These are phyloP conservation scores for Gila orcuttii DNA, from an alignment of 2,113 vertebrate species.

Conservation along the genomic window DNA sequence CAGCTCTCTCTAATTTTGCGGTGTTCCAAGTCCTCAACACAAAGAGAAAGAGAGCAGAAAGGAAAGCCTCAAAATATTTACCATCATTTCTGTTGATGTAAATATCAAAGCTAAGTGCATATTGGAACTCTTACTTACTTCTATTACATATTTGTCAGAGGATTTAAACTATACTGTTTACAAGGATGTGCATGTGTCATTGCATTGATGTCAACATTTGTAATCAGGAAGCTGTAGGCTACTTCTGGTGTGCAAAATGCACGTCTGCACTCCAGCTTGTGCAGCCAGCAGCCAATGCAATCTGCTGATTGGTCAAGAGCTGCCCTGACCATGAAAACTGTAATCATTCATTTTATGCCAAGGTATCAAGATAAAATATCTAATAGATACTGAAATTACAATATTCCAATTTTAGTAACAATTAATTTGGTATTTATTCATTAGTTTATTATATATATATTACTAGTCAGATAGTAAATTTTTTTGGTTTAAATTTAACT, in stretches of 20 bases:
- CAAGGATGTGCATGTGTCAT: background rate
- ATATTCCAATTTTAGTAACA: no score
- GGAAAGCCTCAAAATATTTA: constrained; percentile 41
- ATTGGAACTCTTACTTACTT: background rate
- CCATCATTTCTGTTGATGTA: background rate
- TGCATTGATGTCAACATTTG: background rate
- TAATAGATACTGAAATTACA: no score
- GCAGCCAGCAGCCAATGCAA: background rate
- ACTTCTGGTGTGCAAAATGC: background rate
- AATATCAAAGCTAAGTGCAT: background rate
- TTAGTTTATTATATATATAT: no score
- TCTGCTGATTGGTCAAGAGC: constrained; percentile 19
- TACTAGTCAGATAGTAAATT: no score
- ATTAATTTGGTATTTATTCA: no score
- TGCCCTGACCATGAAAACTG: background rate
- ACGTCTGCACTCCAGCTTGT: background rate
- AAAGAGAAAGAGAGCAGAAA: constrained; percentile 7
- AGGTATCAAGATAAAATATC: background rate
- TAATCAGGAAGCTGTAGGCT: background rate
- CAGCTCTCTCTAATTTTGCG: constrained; percentile 46
- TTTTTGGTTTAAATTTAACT: no score
- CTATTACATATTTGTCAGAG: background rate
- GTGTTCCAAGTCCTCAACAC: constrained; percentile 33
- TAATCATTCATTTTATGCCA: background rate
- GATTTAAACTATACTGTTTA: background rate